Evolutionary conservation across 2,113 vertebrate genomes (phyloP).

Genomic region (Eulacestoma nigropectus): DNA sequence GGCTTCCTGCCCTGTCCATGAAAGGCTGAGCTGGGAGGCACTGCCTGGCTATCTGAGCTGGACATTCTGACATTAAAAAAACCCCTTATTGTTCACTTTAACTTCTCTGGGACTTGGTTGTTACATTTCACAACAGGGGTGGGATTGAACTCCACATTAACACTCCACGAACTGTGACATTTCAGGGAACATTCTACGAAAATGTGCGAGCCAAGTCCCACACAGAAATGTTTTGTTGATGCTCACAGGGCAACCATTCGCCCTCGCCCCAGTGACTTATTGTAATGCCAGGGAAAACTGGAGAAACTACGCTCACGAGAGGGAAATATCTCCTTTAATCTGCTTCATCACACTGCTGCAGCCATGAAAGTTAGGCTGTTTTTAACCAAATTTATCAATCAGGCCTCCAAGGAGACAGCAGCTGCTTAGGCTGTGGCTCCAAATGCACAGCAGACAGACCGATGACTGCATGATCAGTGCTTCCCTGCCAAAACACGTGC

Average conservation of each 20-base stretch:
- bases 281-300: not conserved
- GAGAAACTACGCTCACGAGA: rapidly evolving
- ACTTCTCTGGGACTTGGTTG: not conserved
- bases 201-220: not conserved
- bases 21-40: not conserved
- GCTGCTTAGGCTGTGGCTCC: not conserved
- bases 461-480: not conserved
- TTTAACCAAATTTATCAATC: not conserved
- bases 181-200: not conserved
- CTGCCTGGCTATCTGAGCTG: not conserved
- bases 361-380: not conserved
- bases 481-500: not conserved
- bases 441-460: rapidly evolving
- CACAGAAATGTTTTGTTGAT: not conserved
- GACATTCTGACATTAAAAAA: not conserved
- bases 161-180: not conserved
- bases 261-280: not conserved
- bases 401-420: not conserved
- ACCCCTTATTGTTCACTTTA: not conserved
- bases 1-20: rapidly evolving
- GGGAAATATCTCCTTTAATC: not conserved
- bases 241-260: not conserved
- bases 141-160: not conserved
- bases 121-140: not conserved
- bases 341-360: not conserved